Evolutionary conservation across 2,888 invertebrate genomes (phyloP).

Genomic region (Phlogophora meticulosa): DNA sequence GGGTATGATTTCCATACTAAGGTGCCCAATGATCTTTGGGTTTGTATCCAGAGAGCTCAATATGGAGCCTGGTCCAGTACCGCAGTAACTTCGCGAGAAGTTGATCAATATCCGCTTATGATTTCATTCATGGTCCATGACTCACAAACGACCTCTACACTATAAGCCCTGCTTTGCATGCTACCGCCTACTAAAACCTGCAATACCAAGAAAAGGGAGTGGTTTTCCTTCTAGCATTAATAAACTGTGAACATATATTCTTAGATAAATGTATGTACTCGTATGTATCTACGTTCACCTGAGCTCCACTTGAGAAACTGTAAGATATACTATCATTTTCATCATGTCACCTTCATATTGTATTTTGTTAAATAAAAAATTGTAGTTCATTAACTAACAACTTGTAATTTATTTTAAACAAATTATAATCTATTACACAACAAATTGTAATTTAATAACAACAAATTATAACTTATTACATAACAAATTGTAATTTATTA

Average conservation of each 20-base stretch:
- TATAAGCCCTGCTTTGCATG: slow-evolving; percentile 8
- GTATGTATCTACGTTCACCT: background rate
- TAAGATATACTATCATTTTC: slow-evolving; percentile 6
- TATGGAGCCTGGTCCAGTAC: too few relatives aligned
- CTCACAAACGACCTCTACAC: slow-evolving; percentile 32
- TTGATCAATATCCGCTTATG: slow-evolving; percentile 29
- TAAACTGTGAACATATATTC: background rate
- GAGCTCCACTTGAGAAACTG: slow-evolving; percentile 2
- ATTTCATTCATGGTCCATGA: slow-evolving; percentile 24
- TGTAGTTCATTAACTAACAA: too few relatives aligned
- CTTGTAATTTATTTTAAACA: too few relatives aligned
- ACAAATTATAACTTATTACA: too few relatives aligned
- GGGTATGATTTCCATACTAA: too few relatives aligned
- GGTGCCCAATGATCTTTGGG: too few relatives aligned
- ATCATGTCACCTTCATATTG: too few relatives aligned
- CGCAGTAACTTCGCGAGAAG: background rate
- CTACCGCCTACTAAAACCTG: slow-evolving; percentile 40
- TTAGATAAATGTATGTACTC: background rate
- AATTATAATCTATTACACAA: too few relatives aligned
- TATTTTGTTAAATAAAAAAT: too few relatives aligned
- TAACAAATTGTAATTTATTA: too few relatives aligned
- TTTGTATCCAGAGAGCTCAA: too few relatives aligned
- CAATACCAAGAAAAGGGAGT: slow-evolving; percentile 23
- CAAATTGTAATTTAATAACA: too few relatives aligned
- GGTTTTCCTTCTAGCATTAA: slow-evolving; percentile 15